phyloP scores from a whole-genome alignment of 2,797 vertebrate species.

The Chaetophractus vellerosus region DNA sequence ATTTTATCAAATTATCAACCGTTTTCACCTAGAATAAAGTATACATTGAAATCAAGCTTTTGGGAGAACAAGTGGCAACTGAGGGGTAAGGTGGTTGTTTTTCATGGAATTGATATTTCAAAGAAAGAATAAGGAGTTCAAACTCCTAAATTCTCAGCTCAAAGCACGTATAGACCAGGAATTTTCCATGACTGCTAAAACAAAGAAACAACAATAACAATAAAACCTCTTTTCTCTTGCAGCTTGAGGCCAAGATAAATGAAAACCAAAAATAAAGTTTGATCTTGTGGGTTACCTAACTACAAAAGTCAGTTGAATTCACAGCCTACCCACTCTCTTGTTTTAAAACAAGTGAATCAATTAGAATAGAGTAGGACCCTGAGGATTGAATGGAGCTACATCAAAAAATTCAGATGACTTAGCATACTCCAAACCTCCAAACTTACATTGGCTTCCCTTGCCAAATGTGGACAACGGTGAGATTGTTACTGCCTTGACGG shows the following conservation, averaged over 20 bases:
- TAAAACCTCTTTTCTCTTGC: background rate
- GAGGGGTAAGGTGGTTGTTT: background rate
- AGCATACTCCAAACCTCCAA: background rate
- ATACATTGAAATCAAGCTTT: background rate
- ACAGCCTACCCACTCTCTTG: background rate
- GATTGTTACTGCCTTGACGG: background rate
- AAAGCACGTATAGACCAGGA: background rate
- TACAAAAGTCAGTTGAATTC: slow-evolving; percentile 36
- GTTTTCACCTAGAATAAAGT: background rate
- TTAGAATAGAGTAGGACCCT: background rate
- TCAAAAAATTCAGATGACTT: background rate
- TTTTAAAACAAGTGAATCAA: background rate
- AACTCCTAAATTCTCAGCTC: slow-evolving; percentile 16
- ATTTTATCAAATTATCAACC: background rate
- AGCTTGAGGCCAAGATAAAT: background rate
- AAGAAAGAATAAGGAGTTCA: background rate
- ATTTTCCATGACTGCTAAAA: slow-evolving; percentile 15
- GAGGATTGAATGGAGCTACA: background rate
- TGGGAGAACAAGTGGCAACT: background rate
- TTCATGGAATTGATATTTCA: slow-evolving; percentile 44
- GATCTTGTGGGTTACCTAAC: background rate
- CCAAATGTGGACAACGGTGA: background rate
- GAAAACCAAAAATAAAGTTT: slow-evolving; percentile 41
- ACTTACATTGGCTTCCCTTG: background rate
- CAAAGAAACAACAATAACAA: background rate